Percentiles rank a stretch among this genome's conserved stretches.
phyloP scores from a whole-genome alignment of 2,797 vertebrate genomes.

The Emydoidea blandingii region DNA sequence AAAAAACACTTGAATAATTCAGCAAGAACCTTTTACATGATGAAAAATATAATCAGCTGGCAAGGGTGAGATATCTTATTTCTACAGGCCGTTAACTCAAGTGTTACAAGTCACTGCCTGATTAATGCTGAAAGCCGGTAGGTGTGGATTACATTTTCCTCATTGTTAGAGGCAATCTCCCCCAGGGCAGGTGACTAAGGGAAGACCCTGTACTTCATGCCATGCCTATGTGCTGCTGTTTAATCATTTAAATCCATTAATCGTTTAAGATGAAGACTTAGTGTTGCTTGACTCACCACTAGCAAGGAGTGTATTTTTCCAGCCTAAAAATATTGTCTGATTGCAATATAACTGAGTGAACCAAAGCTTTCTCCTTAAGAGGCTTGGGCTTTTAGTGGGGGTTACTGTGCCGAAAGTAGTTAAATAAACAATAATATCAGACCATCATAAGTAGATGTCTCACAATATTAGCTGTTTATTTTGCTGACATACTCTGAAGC shows the following conservation, averaged over 20 bases:
- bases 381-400: not conserved
- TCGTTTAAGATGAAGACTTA: conserved; percentile 35
- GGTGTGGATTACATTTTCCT: conserved; percentile 15
- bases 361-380: not conserved
- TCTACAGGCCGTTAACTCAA: conserved; percentile 57
- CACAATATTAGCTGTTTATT: conserved; percentile 79
- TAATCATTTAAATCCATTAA: conserved; percentile 69
- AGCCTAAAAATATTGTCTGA: not conserved
- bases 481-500: conserved; percentile 77
- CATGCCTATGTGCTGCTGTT: conserved; percentile 20
- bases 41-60: conserved; percentile 75
- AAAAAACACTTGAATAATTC: conserved; percentile 72
- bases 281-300: conserved; percentile 3
- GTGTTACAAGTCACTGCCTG: conserved; percentile 65
- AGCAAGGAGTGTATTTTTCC: not conserved
- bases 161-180: conserved; percentile 5
- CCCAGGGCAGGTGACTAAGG: not conserved
- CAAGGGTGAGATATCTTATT: conserved; percentile 65
- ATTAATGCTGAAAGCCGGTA: conserved; percentile 36
- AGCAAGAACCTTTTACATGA: conserved; percentile 71
- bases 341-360: not conserved
- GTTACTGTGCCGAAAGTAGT: conserved; percentile 33
- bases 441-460: conserved; percentile 68
- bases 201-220: not conserved
- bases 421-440: conserved; percentile 50